phyloP scores from a whole-genome alignment of 2,797 vertebrate genomes.

The Coluber constrictor region DNA sequence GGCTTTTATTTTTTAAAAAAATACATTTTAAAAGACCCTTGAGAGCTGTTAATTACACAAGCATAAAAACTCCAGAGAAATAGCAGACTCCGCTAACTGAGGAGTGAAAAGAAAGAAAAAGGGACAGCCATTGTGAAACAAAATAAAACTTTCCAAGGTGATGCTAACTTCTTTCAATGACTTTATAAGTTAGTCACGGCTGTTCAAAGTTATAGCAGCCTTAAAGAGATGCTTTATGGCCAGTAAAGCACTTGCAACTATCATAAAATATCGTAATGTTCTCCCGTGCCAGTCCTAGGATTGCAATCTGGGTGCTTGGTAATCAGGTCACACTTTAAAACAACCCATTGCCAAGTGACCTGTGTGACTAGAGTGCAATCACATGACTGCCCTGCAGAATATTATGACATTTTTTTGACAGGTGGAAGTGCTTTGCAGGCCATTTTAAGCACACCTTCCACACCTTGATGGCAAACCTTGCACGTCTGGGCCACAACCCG shows the following conservation, averaged over 20 bases:
- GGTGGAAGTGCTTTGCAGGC: too few species aligned
- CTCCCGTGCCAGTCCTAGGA: background rate
- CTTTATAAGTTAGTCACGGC: background rate
- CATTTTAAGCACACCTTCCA: too few species aligned
- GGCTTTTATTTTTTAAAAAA: background rate
- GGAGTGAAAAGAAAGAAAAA: background rate
- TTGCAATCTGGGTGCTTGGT: background rate
- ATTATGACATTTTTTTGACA: too few species aligned
- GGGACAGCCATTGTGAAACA: background rate
- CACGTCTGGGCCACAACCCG: too few species aligned
- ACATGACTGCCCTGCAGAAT: too few species aligned
- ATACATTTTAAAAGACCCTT: background rate
- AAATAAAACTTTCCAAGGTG: background rate
- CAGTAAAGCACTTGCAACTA: background rate
- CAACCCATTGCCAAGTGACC: background rate
- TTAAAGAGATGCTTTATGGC: background rate
- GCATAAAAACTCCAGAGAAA: background rate
- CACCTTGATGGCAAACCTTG: too few species aligned
- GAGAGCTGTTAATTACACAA: background rate
- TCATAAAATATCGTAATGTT: background rate
- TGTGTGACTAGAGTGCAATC: background rate
- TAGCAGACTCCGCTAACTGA: background rate
- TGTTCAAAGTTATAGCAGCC: background rate
- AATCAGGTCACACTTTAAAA: background rate
- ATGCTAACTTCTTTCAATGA: background rate